Evolutionary conservation across 1,140 invertebrate genomes (phyloP), one percentile per base, ranked within the genome.

Genomic region (Fragariocoptes setiger): DNA sequence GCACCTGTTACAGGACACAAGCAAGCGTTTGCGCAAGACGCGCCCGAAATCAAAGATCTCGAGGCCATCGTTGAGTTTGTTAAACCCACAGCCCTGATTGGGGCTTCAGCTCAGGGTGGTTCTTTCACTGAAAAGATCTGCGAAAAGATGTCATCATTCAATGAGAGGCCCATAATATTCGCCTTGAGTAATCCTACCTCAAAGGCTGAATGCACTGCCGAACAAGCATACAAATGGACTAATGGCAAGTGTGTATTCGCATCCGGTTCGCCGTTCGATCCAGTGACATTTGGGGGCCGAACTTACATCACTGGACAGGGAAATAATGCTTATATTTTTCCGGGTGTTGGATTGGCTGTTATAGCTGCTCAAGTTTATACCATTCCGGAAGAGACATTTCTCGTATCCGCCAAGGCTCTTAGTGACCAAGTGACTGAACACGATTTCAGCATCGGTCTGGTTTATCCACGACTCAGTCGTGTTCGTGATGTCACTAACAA

Each of bases 271-370:
- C 85, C 85, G 0, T 92, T 90, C 57, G 68, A 68, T 36, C 68
- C 76, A 15, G 76, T 88, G 0, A 59, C 63, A 1, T 65, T 71
- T 41, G 66, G 72, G 31, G 76, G 73, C 3, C 72, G 76, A 54
- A 70, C 68, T 3, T 86, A 68, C 55, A 66, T 72, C 44, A 77
- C 85, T 0, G 85, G 85, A 1, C 85, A 92, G 58, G 82, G 83
- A 38, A 92, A 92, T 59, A 92, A 92, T 55, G 77, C 85, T 0
- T 92, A 92, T 57, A 88, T 92, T 45, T 92, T 92, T 61, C 85
- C 85, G 1, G 80, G 79, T 19, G 69, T 92, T 1, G 80, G 79
- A 17, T 62, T 92, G 3, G 85, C 79, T 15, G 76, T 85, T 14
- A 78, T 90, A 31, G 49, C 41, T 21, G 52, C 44, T 39, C 72